Evolutionary conservation across 2,888 invertebrate species (phyloP).

Genomic region (Acanthococcus lagerstroemiae): DNA sequence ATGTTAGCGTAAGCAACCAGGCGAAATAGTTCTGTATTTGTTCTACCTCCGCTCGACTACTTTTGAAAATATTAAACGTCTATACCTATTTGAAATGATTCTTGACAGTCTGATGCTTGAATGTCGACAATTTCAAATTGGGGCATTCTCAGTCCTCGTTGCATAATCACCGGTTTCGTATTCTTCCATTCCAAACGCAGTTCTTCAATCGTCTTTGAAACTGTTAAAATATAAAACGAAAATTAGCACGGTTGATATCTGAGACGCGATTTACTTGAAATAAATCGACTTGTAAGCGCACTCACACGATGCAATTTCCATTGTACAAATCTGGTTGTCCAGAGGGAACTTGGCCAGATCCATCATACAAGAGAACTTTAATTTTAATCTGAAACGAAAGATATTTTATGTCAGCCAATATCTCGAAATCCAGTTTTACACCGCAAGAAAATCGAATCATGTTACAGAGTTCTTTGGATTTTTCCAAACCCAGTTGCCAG

Average conservation of each 20-base stretch:
- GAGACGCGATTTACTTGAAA: background rate
- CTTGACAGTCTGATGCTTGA: slow-evolving; percentile 42
- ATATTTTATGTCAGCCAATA: background rate
- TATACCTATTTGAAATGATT: slow-evolving; percentile 45
- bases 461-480: no score
- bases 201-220: slow-evolving; percentile 45
- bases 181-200: slow-evolving; percentile 43
- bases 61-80: no score
- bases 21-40: no score
- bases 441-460: no score
- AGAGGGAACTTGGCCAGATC: slow-evolving; percentile 47
- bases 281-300: no score
- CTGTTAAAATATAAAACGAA: no score
- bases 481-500: no score
- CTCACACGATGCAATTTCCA: slow-evolving; percentile 49
- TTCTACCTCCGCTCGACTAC: no score
- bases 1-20: no score
- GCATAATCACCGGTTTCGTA: slow-evolving; percentile 43
- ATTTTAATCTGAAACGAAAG: slow-evolving; percentile 43
- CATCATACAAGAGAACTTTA: slow-evolving; percentile 51
- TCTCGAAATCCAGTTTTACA: no score
- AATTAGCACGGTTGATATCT: no score
- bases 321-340: slow-evolving; percentile 46
- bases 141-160: slow-evolving; percentile 43
- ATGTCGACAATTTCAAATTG: slow-evolving; percentile 44